Base-by-base conservation (phyloP, 2,797 vertebrate genomes). In the Orestias chungarensis region DNA sequence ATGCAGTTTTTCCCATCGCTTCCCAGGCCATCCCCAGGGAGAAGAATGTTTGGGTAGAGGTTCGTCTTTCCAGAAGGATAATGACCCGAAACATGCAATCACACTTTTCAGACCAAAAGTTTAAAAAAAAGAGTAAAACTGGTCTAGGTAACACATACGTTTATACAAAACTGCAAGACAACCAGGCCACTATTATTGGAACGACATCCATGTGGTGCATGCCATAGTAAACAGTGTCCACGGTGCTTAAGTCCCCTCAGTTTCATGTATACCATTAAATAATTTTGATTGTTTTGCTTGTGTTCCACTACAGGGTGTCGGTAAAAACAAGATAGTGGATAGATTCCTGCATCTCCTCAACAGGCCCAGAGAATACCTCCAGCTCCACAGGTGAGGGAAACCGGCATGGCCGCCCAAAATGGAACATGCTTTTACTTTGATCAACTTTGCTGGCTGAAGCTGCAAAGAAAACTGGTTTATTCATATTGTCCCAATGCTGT, bases 271-370 rank as follows among this genome's bases (percentile, higher is more conserved):
- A 20, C 42, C 54, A 9, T 20, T 9, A 33, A 17, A 31, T 33
- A 7, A 20, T 71, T 14, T 23, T 68, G 40, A 15, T n/a, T 47
- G 62, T 6, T 42, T 6, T 65, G 17, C 18, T 3, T 44, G 1
- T 3, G 15, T 79, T 8, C 17, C n/a, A 79, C 42, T 76, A 50
- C 82, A 99, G 98, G 98, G 98, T 6, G 97, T 99, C 27, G 98
- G 98, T 47, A 99, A 99, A 87, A 99, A 99, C 92, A 99, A 99
- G 91, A 93, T 99, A 55, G 96, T 97, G 76, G 98, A 99, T 91
- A 92, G 96, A 83, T 99, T 99, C 81, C 95, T 99, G 77, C 96
- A 99, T 70, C 94, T 99, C 40, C 93, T 99, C 84, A 99, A 98
- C 90, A 94, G 97, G 65, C 96, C 97, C 27, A 95, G 98, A 88